These are phyloP conservation scores for Paedocypris sp. DNA, from an alignment of 2,113 vertebrate species.

Conservation along the genomic window DNA sequence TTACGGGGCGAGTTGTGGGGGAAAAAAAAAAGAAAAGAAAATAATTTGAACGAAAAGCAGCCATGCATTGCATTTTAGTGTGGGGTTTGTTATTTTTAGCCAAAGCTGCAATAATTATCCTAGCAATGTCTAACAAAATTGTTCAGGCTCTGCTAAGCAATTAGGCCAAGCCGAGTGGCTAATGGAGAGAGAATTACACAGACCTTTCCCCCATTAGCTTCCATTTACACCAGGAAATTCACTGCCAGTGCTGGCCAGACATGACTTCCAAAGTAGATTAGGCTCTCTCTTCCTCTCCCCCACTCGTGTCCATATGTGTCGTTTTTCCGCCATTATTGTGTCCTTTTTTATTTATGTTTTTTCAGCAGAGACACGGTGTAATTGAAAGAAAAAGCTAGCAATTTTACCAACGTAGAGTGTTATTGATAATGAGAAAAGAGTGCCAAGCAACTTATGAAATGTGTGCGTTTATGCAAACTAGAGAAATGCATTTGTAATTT, in stretches of 20 bases:
- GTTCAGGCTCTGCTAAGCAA: slow-evolving; percentile 63
- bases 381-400: too few species aligned
- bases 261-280: slow-evolving; percentile 57
- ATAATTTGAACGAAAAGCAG: background rate
- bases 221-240: slow-evolving; percentile 61
- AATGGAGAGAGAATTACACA: slow-evolving; percentile 63
- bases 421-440: too few species aligned
- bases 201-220: slow-evolving; percentile 62
- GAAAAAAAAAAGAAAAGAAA: background rate
- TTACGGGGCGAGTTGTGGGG: background rate
- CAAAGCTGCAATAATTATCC: slow-evolving; percentile 57
- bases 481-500: too few species aligned
- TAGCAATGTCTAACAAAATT: slow-evolving; percentile 59
- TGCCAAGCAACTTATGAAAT: too few species aligned
- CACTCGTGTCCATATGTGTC: background rate
- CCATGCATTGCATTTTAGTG: slow-evolving; percentile 29
- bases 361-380: background rate
- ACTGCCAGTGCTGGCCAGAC: slow-evolving; percentile 48
- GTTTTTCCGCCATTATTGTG: background rate
- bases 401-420: too few species aligned
- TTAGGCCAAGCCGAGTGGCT: slow-evolving; percentile 58
- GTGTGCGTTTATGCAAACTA: too few species aligned
- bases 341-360: background rate
- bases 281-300: slow-evolving; percentile 12
- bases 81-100: slow-evolving; percentile 56